Base-by-base conservation (phyloP, 2,888 invertebrate species). In the Drosophila ochracea region DNA sequence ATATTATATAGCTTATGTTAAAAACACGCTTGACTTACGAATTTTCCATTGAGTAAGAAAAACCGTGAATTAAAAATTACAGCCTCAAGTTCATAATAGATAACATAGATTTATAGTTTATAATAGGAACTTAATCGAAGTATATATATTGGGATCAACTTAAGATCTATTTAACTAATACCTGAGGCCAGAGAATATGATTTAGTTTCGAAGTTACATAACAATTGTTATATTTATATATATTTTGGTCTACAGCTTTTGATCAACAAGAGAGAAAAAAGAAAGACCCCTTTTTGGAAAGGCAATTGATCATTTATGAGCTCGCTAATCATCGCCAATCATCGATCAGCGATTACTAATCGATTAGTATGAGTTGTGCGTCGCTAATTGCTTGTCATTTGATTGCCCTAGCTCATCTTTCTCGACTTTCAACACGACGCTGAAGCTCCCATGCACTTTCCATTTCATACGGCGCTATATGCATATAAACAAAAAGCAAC, bases 391-490 rank as follows among this genome's bases (percentile, higher is more conserved):
- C 68, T 71, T 72, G 77, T 52, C 35, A 47, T 65, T 58, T 53
- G 61, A 70, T 58, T 47, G 60, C 30, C 55, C 50, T 28, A 54
- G 74, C 50, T 82, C 83, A 72, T 73, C 67, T 59, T 57, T 76
- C 64, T 57, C 57, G 50, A 77, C 83, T 83, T 74, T 80, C 86
- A 64, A 72, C 73, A 79, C 79, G 70, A 58, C 21, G 13, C 28
- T 13, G 37, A 7, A 11, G 55, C 55, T 28, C 19, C 35, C 54
- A 63, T 68, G 63, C 83, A 82, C 86, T 82, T 82, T 85, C 82
- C 78, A 54, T 76, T 78, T 68, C 63, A 53, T 57, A 55, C 76
- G 50, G 53, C 73, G 65, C 68, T 16, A 1, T 47, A 81, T 81
- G 81, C 81, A 81, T 77, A 79, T 73, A 73, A 57, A 54, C 21